phyloP scores from a whole-genome alignment of 2,797 vertebrate species.

The Telmatherina bonti region DNA sequence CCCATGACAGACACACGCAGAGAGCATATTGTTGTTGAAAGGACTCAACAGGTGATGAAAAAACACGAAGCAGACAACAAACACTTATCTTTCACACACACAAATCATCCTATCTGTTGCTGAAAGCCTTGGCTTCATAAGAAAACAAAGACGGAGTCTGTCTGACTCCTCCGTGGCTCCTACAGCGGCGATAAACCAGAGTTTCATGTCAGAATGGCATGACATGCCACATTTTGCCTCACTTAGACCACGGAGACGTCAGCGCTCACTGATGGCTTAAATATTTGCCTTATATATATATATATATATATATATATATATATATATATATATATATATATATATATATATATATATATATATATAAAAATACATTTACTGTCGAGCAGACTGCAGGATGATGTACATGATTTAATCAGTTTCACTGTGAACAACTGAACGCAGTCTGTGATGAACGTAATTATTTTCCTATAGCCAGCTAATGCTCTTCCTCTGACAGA shows the following conservation, averaged over 20 bases:
- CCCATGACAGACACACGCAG: conserved; percentile 5
- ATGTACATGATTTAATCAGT: conserved; percentile 46
- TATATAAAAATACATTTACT: conserved; percentile 53
- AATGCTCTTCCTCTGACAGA: conserved; percentile 3
- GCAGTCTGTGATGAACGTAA: conserved; percentile 34
- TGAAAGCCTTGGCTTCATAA: no score
- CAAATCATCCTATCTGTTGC: no score
- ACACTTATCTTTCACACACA: neutral
- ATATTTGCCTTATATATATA: conserved; percentile 42
- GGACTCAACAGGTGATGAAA: conserved; percentile 11
- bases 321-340: no score
- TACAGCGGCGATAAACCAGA: neutral
- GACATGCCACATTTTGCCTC: conserved; percentile 9
- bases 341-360: no score
- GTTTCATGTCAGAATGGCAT: conserved; percentile 2
- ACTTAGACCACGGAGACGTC: conserved; percentile 34
- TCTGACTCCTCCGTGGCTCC: neutral
- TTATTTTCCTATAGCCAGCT: conserved; percentile 27
- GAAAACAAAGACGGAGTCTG: no score
- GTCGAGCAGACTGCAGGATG: conserved; percentile 31
- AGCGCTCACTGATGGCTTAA: conserved; percentile 30
- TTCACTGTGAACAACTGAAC: conserved; percentile 41
- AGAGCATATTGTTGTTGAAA: conserved; percentile 16
- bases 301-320: no score
- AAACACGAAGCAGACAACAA: conserved; percentile 9